Conservation (phyloP, 2,797 vertebrate genomes). For the Poecilia picta region DNA sequence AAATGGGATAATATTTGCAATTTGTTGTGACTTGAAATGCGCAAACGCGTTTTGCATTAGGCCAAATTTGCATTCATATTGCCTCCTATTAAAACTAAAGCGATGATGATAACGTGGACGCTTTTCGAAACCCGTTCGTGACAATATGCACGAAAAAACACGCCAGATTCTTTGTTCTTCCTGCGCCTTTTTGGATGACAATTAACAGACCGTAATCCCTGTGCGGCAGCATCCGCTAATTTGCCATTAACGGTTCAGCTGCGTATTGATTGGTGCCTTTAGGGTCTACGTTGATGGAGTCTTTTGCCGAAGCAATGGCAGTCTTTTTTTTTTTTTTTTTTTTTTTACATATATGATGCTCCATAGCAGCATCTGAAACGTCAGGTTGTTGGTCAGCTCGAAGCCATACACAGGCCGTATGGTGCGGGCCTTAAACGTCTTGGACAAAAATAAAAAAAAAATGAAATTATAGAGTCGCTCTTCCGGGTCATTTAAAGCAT, state of each 20-base stretch:
- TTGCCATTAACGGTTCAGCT: constrained; percentile 36
- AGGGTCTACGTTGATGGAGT: constrained; percentile 26
- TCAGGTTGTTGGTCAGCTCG: constrained; percentile 41
- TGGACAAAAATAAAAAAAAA: neutral
- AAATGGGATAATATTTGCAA: constrained; percentile 46
- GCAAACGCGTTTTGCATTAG: constrained; percentile 55
- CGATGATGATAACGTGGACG: neutral
- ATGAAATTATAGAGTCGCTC: constrained; percentile 22
- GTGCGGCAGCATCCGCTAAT: constrained; percentile 48
- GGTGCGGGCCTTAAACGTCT: constrained; percentile 52
- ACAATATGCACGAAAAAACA: constrained; percentile 13
- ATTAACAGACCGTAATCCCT: constrained; percentile 47
- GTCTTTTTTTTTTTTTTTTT: neutral
- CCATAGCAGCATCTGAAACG: constrained; percentile 5
- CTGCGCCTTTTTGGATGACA: constrained; percentile 47
- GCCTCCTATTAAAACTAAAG: neutral
- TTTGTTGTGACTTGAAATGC: constrained; percentile 59
- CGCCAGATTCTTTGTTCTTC: constrained; percentile 74
- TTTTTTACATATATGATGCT: neutral
- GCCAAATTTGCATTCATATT: neutral
- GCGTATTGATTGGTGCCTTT: constrained; percentile 52
- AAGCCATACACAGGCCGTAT: constrained; percentile 38
- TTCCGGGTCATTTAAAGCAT: constrained; percentile 16
- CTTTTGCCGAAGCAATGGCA: constrained; percentile 4
- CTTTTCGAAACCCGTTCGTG: neutral